Base-by-base conservation (phyloP, 2,113 vertebrate genomes). In the Indri indri region DNA sequence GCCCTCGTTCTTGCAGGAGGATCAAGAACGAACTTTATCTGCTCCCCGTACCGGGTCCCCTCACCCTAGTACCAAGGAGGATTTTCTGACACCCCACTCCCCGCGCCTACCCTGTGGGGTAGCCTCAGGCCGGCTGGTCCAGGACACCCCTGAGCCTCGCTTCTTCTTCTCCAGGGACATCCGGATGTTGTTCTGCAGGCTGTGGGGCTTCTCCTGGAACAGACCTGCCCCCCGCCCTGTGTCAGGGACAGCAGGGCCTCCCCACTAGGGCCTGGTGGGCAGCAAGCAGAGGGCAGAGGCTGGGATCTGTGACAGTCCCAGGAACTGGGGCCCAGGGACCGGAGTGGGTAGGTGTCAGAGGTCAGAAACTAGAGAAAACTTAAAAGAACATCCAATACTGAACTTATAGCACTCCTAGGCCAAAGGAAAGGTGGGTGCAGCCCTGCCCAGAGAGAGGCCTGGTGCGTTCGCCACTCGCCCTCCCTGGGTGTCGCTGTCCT, bases 161-260 rank as follows among this genome's bases (percentile, higher is more conserved):
- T 98, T 99, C 98, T 98, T 99, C 96, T 99, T 99, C 63, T 98
- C 98, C 89, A 99, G 98, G 34, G 99, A 99, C 0, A 99, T 97
- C 90, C 99, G 99, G 92, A 99, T 98, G 76, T 98, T 99, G 96
- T 96, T 99, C 98, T 99, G 99, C 95, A 99, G 98, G 96, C 97
- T 99, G 94, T 99, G 99, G 13, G 99, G 99, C 97, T 99, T 99
- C 98, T 99, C 99, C 99, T 99, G 99, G 98, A 99, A 99, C 96
- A 99, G 99, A 98, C 99, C 99, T 99, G 97, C 97, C 96, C 96
- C 97, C 97, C 86, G 63, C 70, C 52, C 92, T 90, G 45, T 86
- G 87, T 98, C 96, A 98, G 96, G 92, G 89, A 92, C 90, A 92
- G 96, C 92, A 57, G 63, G 52, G 47, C 23, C 52, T 68, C 32